A percentile compares a stretch with the other conserved stretches of the same genome.
phyloP scores from a whole-genome alignment of 2,888 invertebrate genomes.

The Mesoligia furuncula region DNA sequence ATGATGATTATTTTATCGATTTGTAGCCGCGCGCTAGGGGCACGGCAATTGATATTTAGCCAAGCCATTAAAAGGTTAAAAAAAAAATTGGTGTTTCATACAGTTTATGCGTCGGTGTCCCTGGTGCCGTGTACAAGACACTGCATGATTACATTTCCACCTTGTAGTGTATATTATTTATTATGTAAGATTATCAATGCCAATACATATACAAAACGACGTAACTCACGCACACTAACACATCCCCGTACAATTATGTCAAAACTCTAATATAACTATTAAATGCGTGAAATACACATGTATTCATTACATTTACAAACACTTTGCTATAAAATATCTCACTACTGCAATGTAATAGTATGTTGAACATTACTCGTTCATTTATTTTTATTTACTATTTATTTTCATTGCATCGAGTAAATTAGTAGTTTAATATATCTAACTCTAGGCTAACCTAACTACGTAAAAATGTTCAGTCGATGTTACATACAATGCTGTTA shows the following conservation, averaged over 20 bases:
- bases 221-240: conserved; percentile 85
- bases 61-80: no score
- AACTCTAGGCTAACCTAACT: conserved; percentile 82
- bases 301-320: conserved; percentile 80
- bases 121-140: background rate
- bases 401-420: conserved; percentile 75
- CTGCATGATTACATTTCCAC: conserved; percentile 20
- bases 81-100: no score
- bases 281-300: conserved; percentile 87
- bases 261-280: conserved; percentile 83
- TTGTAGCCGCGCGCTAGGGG: no score
- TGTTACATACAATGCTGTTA: conserved; percentile 89
- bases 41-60: no score
- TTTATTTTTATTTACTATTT: conserved; percentile 66
- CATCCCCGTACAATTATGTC: conserved; percentile 77
- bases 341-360: conserved; percentile 79
- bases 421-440: conserved; percentile 77
- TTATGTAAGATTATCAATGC: conserved; percentile 65
- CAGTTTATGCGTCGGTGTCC: background rate
- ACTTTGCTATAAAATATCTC: conserved; percentile 80
- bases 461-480: conserved; percentile 90
- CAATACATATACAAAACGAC: conserved; percentile 72
- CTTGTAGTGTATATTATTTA: conserved; percentile 24
- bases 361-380: conserved; percentile 67
- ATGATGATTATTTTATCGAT: no score